A percentile compares a stretch with the other conserved stretches of the same genome.
phyloP scores from a whole-genome alignment of 2,888 invertebrate species.

The Eupsilia transversa region DNA sequence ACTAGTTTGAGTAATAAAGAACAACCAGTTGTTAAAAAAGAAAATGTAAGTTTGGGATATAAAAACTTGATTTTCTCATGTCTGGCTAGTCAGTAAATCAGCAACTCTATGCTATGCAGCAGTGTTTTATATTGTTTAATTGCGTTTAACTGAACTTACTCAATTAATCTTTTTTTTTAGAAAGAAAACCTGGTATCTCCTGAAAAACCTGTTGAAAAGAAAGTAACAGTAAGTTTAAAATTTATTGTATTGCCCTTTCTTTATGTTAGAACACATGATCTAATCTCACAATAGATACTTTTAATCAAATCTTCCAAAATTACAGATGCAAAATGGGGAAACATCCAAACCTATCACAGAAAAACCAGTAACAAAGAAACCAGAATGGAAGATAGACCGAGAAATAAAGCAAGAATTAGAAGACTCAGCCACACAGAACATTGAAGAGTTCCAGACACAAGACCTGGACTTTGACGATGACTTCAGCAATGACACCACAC shows the following conservation, averaged over 20 bases:
- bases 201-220: constrained; percentile 42
- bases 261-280: too few species aligned
- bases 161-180: constrained; percentile 52
- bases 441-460: constrained; percentile 87
- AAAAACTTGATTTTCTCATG: not conserved
- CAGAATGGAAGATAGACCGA: constrained; percentile 85
- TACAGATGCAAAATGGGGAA: constrained; percentile 68
- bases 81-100: not conserved
- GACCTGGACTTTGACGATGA: constrained; percentile 86
- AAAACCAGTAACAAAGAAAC: constrained; percentile 73
- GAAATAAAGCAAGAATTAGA: constrained; percentile 86
- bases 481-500: constrained; percentile 81
- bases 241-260: not conserved
- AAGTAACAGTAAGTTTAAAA: constrained; percentile 51
- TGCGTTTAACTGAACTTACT: not conserved
- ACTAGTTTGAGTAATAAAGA: constrained; percentile 60
- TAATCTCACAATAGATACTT: not conserved
- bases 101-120: not conserved
- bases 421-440: constrained; percentile 84
- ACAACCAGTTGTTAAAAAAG: constrained; percentile 59
- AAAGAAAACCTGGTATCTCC: constrained; percentile 58
- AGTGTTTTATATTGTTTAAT: not conserved
- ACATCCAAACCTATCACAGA: constrained; percentile 55
- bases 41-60: constrained; percentile 51
- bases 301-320: constrained; percentile 11